Base-by-base conservation (phyloP, 1,140 invertebrate species). In the Lordiphosa stackelbergi region DNA sequence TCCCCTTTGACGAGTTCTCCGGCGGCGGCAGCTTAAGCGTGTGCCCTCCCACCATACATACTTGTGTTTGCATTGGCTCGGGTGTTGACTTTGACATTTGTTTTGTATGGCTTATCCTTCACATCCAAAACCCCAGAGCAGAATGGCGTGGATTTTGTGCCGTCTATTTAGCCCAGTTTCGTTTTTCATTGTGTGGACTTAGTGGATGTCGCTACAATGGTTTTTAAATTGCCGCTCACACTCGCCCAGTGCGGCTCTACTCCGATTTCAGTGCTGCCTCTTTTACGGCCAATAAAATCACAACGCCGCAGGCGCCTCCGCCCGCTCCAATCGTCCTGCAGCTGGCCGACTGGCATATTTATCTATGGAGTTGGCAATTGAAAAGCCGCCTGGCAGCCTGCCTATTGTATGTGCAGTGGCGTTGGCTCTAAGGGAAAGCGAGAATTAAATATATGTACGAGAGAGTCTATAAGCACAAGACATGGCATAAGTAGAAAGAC, bases 21-120 rank as follows among this genome's bases (percentile, higher is more conserved):
- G 35, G 40, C 24, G 34, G 36, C 49, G 60, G 46, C 54, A 64
- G 66, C 58, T 61, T 69, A 71, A 68, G 62, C 57, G 71, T 65
- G 36, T 47, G 63, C 46, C 60, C 41, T 62, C 37, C 37, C 43
- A 58, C 24, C 11, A 19, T 47, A 24, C 61, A 19, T 47, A 24
- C 61, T 57, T 53, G 52, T 70, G 58, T 70, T 62, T 59, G 60
- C 60, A 58, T 68, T 81, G 77, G 58, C 69, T 72, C 65, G 56
- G 64, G 77, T 83, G 69, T 81, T 83, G 77, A 81, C 77, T 83
- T 81, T 81, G 77, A 83, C 77, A 81, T 81, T 81, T 81, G 77
- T 81, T 81, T 81, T 81, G 77, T 83, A 61, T 60, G 56, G 77
- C 77, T 81, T 81, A 81, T 77, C 77, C 77, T 83, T 83, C 72